A percentile compares a stretch with the other conserved stretches of the same genome.
Evolutionary conservation across 2,888 invertebrate species (phyloP).

Genomic region (Lasioglossum pauxillum): DNA sequence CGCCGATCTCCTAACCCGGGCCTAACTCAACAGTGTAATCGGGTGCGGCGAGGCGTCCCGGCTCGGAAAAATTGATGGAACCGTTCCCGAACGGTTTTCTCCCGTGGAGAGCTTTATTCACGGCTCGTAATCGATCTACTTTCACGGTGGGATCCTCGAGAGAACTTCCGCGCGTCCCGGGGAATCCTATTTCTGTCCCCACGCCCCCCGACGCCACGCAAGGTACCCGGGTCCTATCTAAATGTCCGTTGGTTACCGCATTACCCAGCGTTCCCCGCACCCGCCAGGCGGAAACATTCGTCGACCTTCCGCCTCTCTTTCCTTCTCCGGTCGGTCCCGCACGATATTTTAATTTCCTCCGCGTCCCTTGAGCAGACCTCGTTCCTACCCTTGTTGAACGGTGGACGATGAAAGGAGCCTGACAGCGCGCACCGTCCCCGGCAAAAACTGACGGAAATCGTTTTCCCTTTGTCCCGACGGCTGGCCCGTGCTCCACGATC

Average conservation of each 20-base stretch:
- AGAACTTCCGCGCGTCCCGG: slow-evolving; percentile 27
- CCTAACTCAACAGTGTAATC: neutral
- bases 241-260: slow-evolving; percentile 53
- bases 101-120: slow-evolving; percentile 13
- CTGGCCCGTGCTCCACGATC: neutral
- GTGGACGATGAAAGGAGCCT: neutral
- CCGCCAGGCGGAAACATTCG: neutral
- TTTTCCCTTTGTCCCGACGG: neutral
- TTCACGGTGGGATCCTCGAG: slow-evolving; percentile 43
- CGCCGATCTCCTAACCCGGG: neutral
- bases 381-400: neutral
- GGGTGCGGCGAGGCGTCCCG: neutral
- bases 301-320: neutral
- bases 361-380: neutral
- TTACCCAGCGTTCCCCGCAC: slow-evolving; percentile 21
- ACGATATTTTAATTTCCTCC: slow-evolving; percentile 8
- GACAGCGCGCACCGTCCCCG: neutral
- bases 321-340: neutral
- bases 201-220: neutral
- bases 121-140: slow-evolving; percentile 38
- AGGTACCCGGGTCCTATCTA: slow-evolving; percentile 45
- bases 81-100: neutral
- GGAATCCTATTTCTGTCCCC: slow-evolving; percentile 50
- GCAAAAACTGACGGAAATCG: neutral
- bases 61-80: slow-evolving; percentile 12